Evolutionary conservation across 2,888 invertebrate species (phyloP).

Genomic region (Amphipyra berbera): DNA sequence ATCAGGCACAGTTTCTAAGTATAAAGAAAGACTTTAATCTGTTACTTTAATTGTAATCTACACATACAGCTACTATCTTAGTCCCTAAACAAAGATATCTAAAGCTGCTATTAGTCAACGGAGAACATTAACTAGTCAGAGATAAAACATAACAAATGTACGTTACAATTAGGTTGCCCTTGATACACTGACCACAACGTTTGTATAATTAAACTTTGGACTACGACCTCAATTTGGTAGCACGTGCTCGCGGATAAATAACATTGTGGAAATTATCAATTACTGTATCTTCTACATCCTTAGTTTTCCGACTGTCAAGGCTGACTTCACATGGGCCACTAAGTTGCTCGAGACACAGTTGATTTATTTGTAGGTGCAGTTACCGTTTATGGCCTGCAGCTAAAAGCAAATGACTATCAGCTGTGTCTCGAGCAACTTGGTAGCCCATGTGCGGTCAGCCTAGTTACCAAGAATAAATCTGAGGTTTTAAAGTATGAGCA

Average conservation of each 20-base stretch:
- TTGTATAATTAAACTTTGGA: constrained; percentile 43
- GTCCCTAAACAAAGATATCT: constrained; percentile 6
- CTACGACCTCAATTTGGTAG: constrained; percentile 36
- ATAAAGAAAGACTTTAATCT: constrained; percentile 15
- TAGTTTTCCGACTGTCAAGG: neutral
- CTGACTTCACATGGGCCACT: no score
- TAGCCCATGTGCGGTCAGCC: no score
- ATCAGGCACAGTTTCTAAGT: constrained; percentile 21
- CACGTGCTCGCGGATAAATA: constrained; percentile 10
- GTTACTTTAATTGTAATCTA: constrained; percentile 16
- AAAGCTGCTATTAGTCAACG: constrained; percentile 22
- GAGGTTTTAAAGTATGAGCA: no score
- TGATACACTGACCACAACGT: constrained; percentile 38
- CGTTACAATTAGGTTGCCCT: constrained; percentile 41
- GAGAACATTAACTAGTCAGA: constrained; percentile 24
- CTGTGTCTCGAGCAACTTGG: no score
- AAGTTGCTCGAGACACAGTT: no score
- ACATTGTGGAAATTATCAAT: neutral
- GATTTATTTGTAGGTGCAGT: no score
- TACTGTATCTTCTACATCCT: neutral
- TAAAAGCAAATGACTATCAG: no score
- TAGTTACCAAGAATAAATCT: no score
- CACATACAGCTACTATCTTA: constrained; percentile 14
- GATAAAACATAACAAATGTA: constrained; percentile 29
- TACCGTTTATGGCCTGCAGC: no score